phyloP scores from a whole-genome alignment of 2,797 vertebrate species.

The Adrianichthys oophorus region DNA sequence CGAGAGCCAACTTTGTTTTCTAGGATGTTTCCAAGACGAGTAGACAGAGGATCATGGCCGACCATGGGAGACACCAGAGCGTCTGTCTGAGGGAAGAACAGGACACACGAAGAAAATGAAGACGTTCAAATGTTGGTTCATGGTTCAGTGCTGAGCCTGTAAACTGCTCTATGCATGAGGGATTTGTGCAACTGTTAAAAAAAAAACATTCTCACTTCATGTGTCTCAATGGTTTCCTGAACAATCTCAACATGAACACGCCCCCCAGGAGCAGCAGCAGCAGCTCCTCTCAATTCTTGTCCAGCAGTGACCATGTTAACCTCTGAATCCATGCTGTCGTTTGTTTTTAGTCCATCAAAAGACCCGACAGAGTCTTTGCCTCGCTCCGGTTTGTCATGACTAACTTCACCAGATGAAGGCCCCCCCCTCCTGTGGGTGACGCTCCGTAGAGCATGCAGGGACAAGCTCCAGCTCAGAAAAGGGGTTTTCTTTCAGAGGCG shows the following conservation, averaged over 20 bases:
- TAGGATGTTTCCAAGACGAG: conserved; percentile 47
- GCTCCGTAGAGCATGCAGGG: conserved; percentile 24
- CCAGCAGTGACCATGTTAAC: background rate
- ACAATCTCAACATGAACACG: conserved; percentile 43
- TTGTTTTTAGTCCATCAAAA: background rate
- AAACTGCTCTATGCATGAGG: too few relatives aligned
- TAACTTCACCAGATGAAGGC: conserved; percentile 9
- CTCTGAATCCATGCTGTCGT: background rate
- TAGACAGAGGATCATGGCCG: conserved; percentile 32
- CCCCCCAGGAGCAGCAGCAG: conserved; percentile 10
- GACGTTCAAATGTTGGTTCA: too few relatives aligned
- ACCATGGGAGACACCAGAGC: conserved; percentile 58
- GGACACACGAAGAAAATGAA: too few relatives aligned
- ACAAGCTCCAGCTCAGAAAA: conserved; percentile 10
- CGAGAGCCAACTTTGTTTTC: background rate
- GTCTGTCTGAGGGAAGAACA: conserved; percentile 42
- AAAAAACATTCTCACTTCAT: conserved; percentile 46
- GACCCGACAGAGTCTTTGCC: conserved; percentile 3
- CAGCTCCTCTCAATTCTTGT: background rate
- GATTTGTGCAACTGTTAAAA: too few relatives aligned
- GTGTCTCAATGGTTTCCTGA: conserved; percentile 49
- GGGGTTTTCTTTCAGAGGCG: conserved; percentile 33
- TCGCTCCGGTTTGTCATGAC: conserved; percentile 15
- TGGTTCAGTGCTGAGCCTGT: too few relatives aligned
- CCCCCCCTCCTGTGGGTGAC: conserved; percentile 27